Conservation (phyloP, 2,797 vertebrate genomes). For the Tadarida brasiliensis region DNA sequence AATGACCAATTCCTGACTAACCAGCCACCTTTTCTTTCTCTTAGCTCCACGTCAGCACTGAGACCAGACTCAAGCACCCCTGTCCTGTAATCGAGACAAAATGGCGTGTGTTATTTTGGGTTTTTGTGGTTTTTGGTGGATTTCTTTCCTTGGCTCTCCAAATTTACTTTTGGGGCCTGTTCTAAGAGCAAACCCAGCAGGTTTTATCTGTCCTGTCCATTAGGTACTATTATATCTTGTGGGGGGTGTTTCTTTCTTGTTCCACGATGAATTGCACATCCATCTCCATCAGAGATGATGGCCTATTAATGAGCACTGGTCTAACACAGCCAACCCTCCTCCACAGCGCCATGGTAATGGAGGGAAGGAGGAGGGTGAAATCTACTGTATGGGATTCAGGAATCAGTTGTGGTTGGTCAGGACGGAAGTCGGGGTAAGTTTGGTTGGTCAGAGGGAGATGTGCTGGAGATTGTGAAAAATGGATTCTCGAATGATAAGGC, state of each 20-base stretch:
- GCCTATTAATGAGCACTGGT: slow-evolving; percentile 80
- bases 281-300: slow-evolving; percentile 75
- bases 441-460: slow-evolving; percentile 76
- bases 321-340: slow-evolving; percentile 78
- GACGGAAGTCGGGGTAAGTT: slow-evolving; percentile 79
- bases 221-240: slow-evolving; percentile 73
- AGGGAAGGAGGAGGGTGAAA: slow-evolving; percentile 64
- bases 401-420: slow-evolving; percentile 83
- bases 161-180: slow-evolving; percentile 84
- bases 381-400: slow-evolving; percentile 83
- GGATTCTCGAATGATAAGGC: slow-evolving; percentile 88
- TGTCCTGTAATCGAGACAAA: slow-evolving; percentile 81
- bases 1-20: slow-evolving; percentile 79
- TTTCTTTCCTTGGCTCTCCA: slow-evolving; percentile 85
- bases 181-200: slow-evolving; percentile 83
- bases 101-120: slow-evolving; percentile 83
- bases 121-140: slow-evolving; percentile 80
- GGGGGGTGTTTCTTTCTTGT: slow-evolving; percentile 81
- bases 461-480: slow-evolving; percentile 85
- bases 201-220: slow-evolving; percentile 84
- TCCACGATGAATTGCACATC: slow-evolving; percentile 80
- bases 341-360: slow-evolving; percentile 58
- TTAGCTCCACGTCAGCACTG: slow-evolving; percentile 82
- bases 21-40: slow-evolving; percentile 82
- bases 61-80: slow-evolving; percentile 81